Evolutionary conservation across 2,888 invertebrate genomes (phyloP), one percentile per base, ranked within the genome.

Genomic region (Ceratothoa steindachneri): DNA sequence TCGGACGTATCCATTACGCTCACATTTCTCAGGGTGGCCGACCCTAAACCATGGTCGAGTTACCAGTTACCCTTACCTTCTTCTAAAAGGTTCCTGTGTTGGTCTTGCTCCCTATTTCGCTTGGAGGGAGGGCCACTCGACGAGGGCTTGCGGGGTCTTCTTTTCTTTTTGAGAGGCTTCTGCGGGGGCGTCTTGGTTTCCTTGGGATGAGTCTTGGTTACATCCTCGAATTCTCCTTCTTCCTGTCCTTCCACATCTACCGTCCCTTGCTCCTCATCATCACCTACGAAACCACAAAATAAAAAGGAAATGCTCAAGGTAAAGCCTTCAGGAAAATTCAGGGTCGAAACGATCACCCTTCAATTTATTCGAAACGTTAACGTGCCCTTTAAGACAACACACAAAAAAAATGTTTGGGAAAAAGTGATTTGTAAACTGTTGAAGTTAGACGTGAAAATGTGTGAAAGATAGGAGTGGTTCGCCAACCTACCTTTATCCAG

Each of bases 31-130:
- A n/a, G n/a, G n/a, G n/a, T n/a, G n/a, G n/a, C n/a, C n/a, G n/a
- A n/a, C n/a, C n/a, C n/a, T n/a, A n/a, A n/a, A n/a, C n/a, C n/a
- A n/a, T n/a, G n/a, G n/a, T n/a, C n/a, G n/a, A n/a, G n/a, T n/a
- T n/a, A n/a, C n/a, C n/a, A n/a, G n/a, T n/a, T n/a, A n/a, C n/a
- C 41, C 41, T 41, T 86, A 90, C 90, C 90, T 87, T 91, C 90
- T 85, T 89, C 90, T 81, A 90, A 86, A 81, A 90, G 89, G 84
- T 90, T 89, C 83, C 89, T 89, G 82, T 89, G 82, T 85, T 86
- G 75, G 85, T 68, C 22, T 68, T 85, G 80, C 86, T 86, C 72
- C 83, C 84, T 55, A n/a, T 55, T 28, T 52, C 76, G 30, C 29
- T 74, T 75, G 52, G 74, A 12, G 15, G 67, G 29, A 4, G 69